Conservation (phyloP, 2,797 vertebrate species). For the Thaleichthys pacificus region DNA sequence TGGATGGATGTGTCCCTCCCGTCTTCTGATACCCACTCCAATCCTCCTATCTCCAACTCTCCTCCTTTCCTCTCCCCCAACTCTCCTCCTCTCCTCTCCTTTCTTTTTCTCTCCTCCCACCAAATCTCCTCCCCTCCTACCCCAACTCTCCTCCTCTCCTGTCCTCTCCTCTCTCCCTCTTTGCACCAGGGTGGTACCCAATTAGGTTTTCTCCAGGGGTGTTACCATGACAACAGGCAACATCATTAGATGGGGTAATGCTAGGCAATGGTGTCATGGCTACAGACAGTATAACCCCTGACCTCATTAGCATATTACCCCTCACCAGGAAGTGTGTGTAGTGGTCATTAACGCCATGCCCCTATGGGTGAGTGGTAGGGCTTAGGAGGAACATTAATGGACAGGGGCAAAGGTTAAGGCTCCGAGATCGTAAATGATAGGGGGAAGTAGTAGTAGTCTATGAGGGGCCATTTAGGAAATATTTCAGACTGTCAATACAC, state of each 20-base stretch:
- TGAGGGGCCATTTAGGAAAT: too few species aligned
- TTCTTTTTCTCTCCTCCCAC: too few species aligned
- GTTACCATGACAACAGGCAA: slow-evolving; percentile 5
- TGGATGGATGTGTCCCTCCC: too few species aligned
- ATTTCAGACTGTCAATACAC: not conserved
- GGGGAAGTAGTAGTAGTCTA: too few species aligned
- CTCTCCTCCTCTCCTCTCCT: too few species aligned
- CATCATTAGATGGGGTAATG: slow-evolving; percentile 21
- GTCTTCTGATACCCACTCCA: too few species aligned
- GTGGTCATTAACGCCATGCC: slow-evolving; percentile 42
- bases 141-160: too few species aligned
- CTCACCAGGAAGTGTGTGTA: slow-evolving; percentile 2
- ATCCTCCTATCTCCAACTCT: too few species aligned
- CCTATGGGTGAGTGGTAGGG: slow-evolving; percentile 30
- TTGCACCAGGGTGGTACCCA: not conserved
- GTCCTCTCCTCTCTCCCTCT: too few species aligned
- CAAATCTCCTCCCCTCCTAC: too few species aligned
- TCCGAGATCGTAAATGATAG: too few species aligned
- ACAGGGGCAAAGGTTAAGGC: slow-evolving; percentile 58
- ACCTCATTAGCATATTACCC: slow-evolving; percentile 42
- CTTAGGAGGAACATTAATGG: slow-evolving; percentile 35
- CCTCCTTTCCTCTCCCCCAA: too few species aligned
- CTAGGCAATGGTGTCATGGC: slow-evolving; percentile 42
- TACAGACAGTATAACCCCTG: slow-evolving; percentile 12
- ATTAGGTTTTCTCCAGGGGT: not conserved